phyloP scores from a whole-genome alignment of 2,888 invertebrate genomes.

The Brachycybe producta region DNA sequence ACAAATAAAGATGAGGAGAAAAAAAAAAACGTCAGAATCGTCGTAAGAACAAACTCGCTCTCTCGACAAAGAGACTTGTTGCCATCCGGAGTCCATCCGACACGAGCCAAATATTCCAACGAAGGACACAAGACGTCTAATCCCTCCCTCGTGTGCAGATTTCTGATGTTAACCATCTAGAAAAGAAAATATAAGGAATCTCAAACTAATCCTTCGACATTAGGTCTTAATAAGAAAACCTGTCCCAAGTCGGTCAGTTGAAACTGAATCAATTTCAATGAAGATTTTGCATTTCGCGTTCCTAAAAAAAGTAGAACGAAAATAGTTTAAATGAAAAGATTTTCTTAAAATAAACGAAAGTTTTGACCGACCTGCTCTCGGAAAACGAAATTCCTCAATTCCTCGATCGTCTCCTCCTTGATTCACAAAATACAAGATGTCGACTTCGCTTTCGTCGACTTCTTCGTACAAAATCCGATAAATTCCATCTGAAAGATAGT shows the following conservation, averaged over 20 bases:
- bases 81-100: slow-evolving; percentile 89
- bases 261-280: slow-evolving; percentile 57
- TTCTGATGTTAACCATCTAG: slow-evolving; percentile 49
- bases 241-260: slow-evolving; percentile 37
- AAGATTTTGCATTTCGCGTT: slow-evolving; percentile 77
- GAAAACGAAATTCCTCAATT: slow-evolving; percentile 55
- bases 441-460: slow-evolving; percentile 60
- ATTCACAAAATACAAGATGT: slow-evolving; percentile 75
- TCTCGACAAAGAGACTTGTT: slow-evolving; percentile 46
- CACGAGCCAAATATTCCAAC: slow-evolving; percentile 89
- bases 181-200: background rate
- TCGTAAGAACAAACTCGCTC: background rate
- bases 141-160: slow-evolving; percentile 59
- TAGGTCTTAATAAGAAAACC: slow-evolving; percentile 16
- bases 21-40: slow-evolving; percentile 8
- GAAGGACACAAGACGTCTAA: slow-evolving; percentile 73
- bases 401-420: slow-evolving; percentile 65
- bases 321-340: background rate
- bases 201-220: too few species aligned
- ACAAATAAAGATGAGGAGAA: slow-evolving; percentile 25
- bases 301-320: too few species aligned
- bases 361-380: slow-evolving; percentile 32
- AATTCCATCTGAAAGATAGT: slow-evolving; percentile 24
- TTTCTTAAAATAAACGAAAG: background rate
- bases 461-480: slow-evolving; percentile 42